A percentile compares a stretch with the other conserved stretches of the same genome.
phyloP scores from a whole-genome alignment of 1,140 invertebrate genomes.

The Mesaphorura yosii region DNA sequence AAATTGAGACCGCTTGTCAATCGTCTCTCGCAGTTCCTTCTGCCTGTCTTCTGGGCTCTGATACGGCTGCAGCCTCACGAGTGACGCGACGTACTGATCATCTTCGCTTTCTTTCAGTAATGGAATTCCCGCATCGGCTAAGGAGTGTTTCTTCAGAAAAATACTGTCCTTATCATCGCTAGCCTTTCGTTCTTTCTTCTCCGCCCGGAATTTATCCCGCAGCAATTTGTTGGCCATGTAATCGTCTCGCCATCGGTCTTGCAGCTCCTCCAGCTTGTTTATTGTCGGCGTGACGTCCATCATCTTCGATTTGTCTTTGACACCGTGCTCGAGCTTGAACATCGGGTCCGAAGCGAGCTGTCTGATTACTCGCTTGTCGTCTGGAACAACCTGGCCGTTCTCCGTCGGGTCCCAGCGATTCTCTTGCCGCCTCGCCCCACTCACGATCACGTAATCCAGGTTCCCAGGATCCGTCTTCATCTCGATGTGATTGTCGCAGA shows the following conservation, averaged over 20 bases:
- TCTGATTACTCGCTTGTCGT: conserved; percentile 76
- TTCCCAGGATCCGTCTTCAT: conserved; percentile 98
- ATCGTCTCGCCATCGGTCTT: conserved; percentile 77
- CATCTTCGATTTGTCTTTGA: conserved; percentile 61
- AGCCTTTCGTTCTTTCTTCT: conserved; percentile 60
- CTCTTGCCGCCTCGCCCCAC: conserved; percentile 89
- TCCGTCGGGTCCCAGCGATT: conserved; percentile 94
- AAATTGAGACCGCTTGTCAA: conserved; percentile 25
- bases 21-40: conserved; percentile 14
- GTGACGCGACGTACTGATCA: conserved; percentile 61
- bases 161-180: conserved; percentile 53
- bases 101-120: conserved; percentile 66
- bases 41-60: conserved; percentile 32
- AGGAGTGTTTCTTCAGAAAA: conserved; percentile 61
- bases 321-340: conserved; percentile 85
- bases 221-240: conserved; percentile 75
- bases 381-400: conserved; percentile 86
- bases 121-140: conserved; percentile 64
- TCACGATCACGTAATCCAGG: conserved; percentile 90
- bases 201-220: conserved; percentile 63
- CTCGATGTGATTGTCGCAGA: conserved; percentile 96
- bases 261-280: conserved; percentile 58
- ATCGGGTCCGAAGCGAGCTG: conserved; percentile 86
- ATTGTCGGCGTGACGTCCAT: conserved; percentile 58
- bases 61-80: conserved; percentile 53